Percentiles rank a stretch among this genome's conserved stretches.
Conservation (phyloP, 1,140 invertebrate species). For the Delia radicum region DNA sequence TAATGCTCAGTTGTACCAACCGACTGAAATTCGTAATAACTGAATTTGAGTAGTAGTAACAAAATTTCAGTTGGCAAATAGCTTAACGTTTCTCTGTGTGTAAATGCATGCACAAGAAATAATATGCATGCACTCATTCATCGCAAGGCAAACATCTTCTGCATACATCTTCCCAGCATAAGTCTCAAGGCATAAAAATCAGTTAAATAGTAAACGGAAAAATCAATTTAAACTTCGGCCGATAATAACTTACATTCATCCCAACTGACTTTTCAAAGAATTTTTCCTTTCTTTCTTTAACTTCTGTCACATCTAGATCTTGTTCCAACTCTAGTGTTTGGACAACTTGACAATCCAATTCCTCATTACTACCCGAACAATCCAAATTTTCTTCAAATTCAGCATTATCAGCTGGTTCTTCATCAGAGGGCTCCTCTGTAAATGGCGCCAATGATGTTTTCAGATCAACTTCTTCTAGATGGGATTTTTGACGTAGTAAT, state of each 20-base stretch:
- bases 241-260: constrained; percentile 74
- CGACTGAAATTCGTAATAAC: too few relatives aligned
- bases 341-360: neutral
- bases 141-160: too few relatives aligned
- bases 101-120: too few relatives aligned
- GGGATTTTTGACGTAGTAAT: constrained; percentile 66
- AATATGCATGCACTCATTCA: too few relatives aligned
- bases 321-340: constrained; percentile 38
- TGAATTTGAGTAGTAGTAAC: too few relatives aligned
- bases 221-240: too few relatives aligned
- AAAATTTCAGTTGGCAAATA: too few relatives aligned
- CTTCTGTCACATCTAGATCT: constrained; percentile 60
- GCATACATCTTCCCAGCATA: too few relatives aligned
- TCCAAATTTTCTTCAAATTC: constrained; percentile 41
- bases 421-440: constrained; percentile 55
- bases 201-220: too few relatives aligned
- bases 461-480: constrained; percentile 58
- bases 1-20: too few relatives aligned
- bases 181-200: too few relatives aligned
- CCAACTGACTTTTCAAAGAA: constrained; percentile 58
- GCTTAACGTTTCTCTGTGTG: too few relatives aligned
- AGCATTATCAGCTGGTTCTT: constrained; percentile 34
- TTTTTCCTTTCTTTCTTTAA: constrained; percentile 39
- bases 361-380: neutral
- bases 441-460: constrained; percentile 60